phyloP scores from a whole-genome alignment of 2,113 vertebrate species.

The Seriola quinqueradiata region DNA sequence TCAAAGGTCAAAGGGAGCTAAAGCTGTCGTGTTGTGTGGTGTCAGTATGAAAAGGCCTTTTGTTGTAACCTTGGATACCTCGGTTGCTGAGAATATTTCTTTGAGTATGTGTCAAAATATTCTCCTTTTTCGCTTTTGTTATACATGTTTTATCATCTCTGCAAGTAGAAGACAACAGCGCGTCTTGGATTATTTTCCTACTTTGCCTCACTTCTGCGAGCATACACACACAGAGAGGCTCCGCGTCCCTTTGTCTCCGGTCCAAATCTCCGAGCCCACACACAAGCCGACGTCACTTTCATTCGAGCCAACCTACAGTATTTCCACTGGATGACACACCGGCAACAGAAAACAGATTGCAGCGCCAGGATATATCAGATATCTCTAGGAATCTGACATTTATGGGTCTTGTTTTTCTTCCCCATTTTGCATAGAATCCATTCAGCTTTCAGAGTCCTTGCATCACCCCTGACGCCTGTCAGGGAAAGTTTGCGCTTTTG shows the following conservation, averaged over 20 bases:
- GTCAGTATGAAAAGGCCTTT: background rate
- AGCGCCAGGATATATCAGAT: constrained; percentile 62
- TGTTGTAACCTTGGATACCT: background rate
- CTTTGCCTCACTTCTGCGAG: background rate
- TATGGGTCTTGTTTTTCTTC: constrained; percentile 63
- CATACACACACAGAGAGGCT: constrained; percentile 13
- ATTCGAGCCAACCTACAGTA: constrained; percentile 47
- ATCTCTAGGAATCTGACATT: constrained; percentile 75
- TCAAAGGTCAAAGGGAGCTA: constrained; percentile 40
- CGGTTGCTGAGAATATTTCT: background rate
- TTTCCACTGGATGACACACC: constrained; percentile 64
- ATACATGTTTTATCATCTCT: constrained; percentile 26
- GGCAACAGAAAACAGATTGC: constrained; percentile 59
- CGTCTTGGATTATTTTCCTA: constrained; percentile 18
- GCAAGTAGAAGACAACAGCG: constrained; percentile 14
- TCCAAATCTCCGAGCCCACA: constrained; percentile 52
- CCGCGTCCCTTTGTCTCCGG: constrained; percentile 52
- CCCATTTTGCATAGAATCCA: constrained; percentile 62
- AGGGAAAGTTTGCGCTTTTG: constrained; percentile 55
- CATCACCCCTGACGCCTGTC: constrained; percentile 58
- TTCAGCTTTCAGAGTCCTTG: constrained; percentile 70
- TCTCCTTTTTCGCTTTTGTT: background rate
- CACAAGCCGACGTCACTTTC: constrained; percentile 45
- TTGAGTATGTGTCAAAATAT: constrained; percentile 9
- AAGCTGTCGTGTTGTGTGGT: constrained; percentile 23